Evolutionary conservation across 2,888 invertebrate species (phyloP).

Genomic region (Volucella inflata): DNA sequence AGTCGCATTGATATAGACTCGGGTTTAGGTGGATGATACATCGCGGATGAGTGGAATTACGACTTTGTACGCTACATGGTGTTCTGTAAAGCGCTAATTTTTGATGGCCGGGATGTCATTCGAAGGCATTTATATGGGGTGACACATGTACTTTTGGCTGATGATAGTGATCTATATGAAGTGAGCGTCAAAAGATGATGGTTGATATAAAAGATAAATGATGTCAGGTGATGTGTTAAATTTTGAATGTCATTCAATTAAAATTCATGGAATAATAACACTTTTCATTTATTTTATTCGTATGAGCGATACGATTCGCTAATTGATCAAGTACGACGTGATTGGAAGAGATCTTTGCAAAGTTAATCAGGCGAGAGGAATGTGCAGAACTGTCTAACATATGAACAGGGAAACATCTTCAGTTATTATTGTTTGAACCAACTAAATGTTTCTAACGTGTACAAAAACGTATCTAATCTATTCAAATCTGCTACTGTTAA

Average conservation of each 20-base stretch:
- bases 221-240: slow-evolving; percentile 18
- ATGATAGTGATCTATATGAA: background rate
- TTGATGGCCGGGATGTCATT: slow-evolving; percentile 28
- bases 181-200: background rate
- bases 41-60: slow-evolving; percentile 8
- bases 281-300: background rate
- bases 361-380: too few relatives aligned
- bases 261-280: slow-evolving; percentile 68
- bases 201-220: slow-evolving; percentile 1
- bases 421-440: too few relatives aligned
- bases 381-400: too few relatives aligned
- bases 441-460: too few relatives aligned
- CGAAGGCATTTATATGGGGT: background rate
- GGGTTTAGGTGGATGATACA: background rate
- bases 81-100: slow-evolving; percentile 47
- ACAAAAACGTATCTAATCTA: too few relatives aligned
- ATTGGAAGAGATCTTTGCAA: too few relatives aligned
- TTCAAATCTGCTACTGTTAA: too few relatives aligned
- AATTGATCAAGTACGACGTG: too few relatives aligned
- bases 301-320: too few relatives aligned
- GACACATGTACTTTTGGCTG: too few relatives aligned
- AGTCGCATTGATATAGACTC: background rate
- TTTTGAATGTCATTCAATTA: slow-evolving; percentile 36
- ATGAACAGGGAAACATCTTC: too few relatives aligned
- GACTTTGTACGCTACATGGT: slow-evolving; percentile 1